Percentiles rank a stretch among this genome's conserved stretches.
These are phyloP conservation scores for Carlito syrichta DNA, from an alignment of 2,113 vertebrate genomes.

Conservation along the genomic window DNA sequence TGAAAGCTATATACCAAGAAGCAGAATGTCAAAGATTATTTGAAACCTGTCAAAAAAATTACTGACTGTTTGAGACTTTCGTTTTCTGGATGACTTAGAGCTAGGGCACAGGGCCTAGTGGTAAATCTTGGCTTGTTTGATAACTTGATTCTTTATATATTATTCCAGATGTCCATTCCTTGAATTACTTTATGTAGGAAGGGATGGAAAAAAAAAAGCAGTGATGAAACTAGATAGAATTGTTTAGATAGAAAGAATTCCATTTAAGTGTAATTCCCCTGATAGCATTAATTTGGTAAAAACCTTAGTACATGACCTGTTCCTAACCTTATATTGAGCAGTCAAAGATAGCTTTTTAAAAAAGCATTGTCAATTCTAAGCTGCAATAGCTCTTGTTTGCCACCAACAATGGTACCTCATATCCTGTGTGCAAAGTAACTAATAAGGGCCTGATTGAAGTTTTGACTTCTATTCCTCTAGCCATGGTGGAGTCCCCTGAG, in stretches of 20 bases:
- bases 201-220: constrained; percentile 58
- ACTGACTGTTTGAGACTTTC: constrained; percentile 40
- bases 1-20: constrained; percentile 16
- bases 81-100: constrained; percentile 19
- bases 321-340: constrained; percentile 81
- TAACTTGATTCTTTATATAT: constrained; percentile 63
- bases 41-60: constrained; percentile 54
- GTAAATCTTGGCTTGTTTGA: constrained; percentile 36
- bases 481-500: constrained; percentile 71
- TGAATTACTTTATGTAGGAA: constrained; percentile 67
- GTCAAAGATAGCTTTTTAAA: constrained; percentile 76
- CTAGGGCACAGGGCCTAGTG: not conserved
- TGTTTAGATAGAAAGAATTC: constrained; percentile 79
- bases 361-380: constrained; percentile 73
- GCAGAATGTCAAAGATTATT: constrained; percentile 52
- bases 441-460: constrained; percentile 81
- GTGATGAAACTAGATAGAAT: constrained; percentile 64
- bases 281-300: constrained; percentile 83
- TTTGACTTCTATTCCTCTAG: constrained; percentile 82
- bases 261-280: constrained; percentile 74
- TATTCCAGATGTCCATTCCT: constrained; percentile 67
- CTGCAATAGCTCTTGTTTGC: constrained; percentile 73
- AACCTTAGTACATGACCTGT: constrained; percentile 78
- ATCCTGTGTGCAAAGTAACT: constrained; percentile 75
- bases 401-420: constrained; percentile 71